These are phyloP conservation scores for Brachyptera risi DNA, from an alignment of 2,888 invertebrate species.

Conservation along the genomic window DNA sequence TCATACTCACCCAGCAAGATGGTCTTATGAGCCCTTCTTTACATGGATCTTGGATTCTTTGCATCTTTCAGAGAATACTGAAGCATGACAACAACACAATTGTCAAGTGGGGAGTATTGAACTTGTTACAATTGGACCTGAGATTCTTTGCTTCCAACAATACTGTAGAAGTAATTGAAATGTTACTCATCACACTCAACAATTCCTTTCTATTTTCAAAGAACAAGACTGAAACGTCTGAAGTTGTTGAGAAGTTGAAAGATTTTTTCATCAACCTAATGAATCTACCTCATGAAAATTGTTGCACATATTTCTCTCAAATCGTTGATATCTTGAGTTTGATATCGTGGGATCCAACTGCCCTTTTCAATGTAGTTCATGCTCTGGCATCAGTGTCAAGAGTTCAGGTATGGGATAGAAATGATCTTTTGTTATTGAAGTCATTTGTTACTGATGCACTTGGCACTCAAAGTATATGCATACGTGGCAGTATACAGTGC, in stretches of 20 bases:
- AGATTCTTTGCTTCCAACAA: constrained; percentile 29
- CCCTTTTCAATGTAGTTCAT: constrained; percentile 41
- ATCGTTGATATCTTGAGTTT: neutral
- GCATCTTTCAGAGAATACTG: neutral
- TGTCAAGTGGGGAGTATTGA: neutral
- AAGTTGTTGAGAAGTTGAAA: constrained; percentile 37
- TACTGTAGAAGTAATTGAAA: constrained; percentile 33
- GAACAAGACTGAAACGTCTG: constrained; percentile 34
- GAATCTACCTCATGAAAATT: constrained; percentile 5
- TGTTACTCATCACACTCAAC: constrained; percentile 39
- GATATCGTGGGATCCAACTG: constrained; percentile 42
- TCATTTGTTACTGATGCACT: constrained; percentile 19
- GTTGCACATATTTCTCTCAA: constrained; percentile 12
- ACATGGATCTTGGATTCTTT: neutral
- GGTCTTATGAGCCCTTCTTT: neutral
- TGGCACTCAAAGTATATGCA: neutral
- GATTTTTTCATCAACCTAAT: constrained; percentile 36
- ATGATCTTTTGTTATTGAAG: constrained; percentile 37
- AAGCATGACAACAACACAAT: neutral
- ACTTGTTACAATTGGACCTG: neutral
- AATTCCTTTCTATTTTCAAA: constrained; percentile 41
- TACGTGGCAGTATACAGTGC: neutral
- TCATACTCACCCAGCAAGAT: constrained; percentile 35
- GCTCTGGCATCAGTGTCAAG: constrained; percentile 34
- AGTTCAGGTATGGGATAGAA: constrained; percentile 34